Percentiles rank a stretch among this genome's conserved stretches.
Conservation (phyloP, 2,797 vertebrate genomes). For the Rhynchotus rufescens region DNA sequence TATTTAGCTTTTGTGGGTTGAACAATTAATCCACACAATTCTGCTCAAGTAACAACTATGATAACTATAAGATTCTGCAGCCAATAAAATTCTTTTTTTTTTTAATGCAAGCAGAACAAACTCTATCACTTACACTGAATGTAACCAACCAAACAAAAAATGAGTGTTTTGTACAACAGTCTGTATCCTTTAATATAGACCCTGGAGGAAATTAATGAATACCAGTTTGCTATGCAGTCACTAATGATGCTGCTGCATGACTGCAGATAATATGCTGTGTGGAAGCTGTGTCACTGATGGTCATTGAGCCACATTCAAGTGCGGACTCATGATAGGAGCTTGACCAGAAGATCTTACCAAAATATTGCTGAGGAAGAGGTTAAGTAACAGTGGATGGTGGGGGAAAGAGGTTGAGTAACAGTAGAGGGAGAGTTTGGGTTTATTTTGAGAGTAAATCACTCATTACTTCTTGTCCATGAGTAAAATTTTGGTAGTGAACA, state of each 20-base stretch:
- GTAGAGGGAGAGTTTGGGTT: background rate
- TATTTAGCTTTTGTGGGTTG: conserved; percentile 19
- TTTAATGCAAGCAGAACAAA: background rate
- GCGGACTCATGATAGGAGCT: background rate
- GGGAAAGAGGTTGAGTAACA: background rate
- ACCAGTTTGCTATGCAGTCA: background rate
- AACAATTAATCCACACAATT: background rate
- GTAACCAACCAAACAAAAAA: background rate
- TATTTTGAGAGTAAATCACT: background rate
- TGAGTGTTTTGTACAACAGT: background rate
- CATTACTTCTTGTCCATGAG: background rate
- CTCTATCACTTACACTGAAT: background rate
- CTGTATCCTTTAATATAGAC: background rate
- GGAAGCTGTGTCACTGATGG: background rate
- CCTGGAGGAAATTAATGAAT: background rate
- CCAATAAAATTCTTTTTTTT: background rate
- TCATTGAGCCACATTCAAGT: background rate
- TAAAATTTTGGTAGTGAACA: background rate
- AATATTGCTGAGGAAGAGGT: background rate
- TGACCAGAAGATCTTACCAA: conserved; percentile 5
- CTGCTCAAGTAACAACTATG: background rate
- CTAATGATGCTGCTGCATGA: background rate
- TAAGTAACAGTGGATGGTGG: background rate
- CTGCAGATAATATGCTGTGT: background rate
- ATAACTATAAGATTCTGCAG: background rate